Evolutionary conservation across 23 tunicate species (phyloP), one percentile per base, ranked within the genome.

Genomic region (Ciona savignyi): DNA sequence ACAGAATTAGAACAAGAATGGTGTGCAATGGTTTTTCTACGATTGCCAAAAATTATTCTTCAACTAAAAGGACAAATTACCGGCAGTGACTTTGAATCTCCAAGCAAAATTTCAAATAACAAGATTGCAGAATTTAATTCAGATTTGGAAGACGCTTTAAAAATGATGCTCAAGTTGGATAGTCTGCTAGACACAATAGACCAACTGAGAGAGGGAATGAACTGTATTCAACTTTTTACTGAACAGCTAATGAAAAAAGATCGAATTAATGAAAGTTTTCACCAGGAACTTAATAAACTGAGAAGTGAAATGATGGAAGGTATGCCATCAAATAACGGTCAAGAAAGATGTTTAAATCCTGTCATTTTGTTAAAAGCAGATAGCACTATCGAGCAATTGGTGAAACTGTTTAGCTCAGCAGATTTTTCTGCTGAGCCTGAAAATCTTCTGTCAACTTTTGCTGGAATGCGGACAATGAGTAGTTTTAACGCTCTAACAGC

Each of bases 151-250:
- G 63, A 71, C 15, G 97, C 91, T 32, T 22, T 91, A 26, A 20
- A 66, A n/a, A 73, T 64, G 28, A 25, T 91, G 2, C 21, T 70
- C 23, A 49, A 66, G 26, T 30, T 87, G 60, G 91, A 80, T 49
- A 76, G 97, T 51, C 65, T 91, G 25, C 30, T 84, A 15, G 83
- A 84, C 61, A 31, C 79, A 51, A 28, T 91, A 60, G 83, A 78
- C 74, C 97, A 91, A 67, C 29, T 84, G 19, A 70, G 80, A 27
- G 77, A 48, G 20, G 84, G 68, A 29, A 27, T 75, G 63, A 49
- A 80, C 70, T 84, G 87, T 71, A 4, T 91, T 25, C 67, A 82
- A 60, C 19, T 62, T 29, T 60, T 91, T 11, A 76, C 80, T 30
- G 86, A 80, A n/a, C 74, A 60, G 19, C 84, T 88, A 51, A 29